A percentile compares a stretch with the other conserved stretches of the same genome.
Conservation (phyloP, 1,140 invertebrate genomes). For the Euwallacea fornicatus region DNA sequence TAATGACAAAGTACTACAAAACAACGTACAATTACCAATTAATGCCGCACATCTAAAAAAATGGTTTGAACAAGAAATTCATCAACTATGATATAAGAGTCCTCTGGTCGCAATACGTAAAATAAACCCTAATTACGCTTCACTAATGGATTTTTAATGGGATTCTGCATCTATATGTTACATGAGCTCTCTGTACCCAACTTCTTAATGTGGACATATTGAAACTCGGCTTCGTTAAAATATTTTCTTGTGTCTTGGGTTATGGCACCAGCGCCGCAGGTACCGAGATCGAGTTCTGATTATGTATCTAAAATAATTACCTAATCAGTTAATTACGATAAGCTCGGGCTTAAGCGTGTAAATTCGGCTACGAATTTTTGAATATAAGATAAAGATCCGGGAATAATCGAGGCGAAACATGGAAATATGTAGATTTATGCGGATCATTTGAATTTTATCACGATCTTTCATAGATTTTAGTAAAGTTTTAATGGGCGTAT, state of each 20-base stretch:
- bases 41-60: background rate
- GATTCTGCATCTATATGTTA: background rate
- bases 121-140: background rate
- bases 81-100: background rate
- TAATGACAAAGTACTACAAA: too few relatives aligned
- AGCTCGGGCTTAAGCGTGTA: background rate
- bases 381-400: background rate
- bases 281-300: background rate
- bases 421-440: background rate
- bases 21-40: background rate
- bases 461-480: too few relatives aligned
- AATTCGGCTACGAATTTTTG: too few relatives aligned
- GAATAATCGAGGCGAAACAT: background rate
- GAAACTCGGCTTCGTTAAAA: background rate
- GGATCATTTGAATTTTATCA: background rate
- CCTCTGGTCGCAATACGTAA: background rate
- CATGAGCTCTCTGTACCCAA: background rate
- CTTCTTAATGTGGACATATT: background rate
- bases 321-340: constrained; percentile 3
- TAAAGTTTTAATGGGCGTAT: too few relatives aligned
- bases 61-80: constrained; percentile 3
- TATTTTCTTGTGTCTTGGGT: background rate
- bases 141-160: background rate
- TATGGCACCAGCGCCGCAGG: too few relatives aligned
- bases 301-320: background rate